Percentiles rank a stretch among this genome's conserved stretches.
Conservation (phyloP, 2,113 vertebrate genomes). For the Stigmatopora argus region DNA sequence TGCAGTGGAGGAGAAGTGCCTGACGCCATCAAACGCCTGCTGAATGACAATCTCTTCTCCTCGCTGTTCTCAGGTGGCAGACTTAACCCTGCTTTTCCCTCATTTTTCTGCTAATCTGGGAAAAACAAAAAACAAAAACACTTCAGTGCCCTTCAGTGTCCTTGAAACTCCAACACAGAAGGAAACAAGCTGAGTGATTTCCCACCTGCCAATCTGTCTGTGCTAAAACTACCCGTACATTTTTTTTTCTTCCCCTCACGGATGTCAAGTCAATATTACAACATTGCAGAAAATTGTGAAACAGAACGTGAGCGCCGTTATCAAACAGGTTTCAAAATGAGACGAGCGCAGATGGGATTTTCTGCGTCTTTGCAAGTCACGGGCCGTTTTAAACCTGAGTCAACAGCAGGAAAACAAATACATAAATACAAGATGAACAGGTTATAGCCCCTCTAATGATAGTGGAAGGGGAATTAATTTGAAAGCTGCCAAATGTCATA, state of each 20-base stretch:
- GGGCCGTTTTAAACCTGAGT: neutral
- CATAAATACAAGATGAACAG: neutral
- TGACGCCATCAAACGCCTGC: conserved; percentile 58
- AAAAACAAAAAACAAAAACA: neutral
- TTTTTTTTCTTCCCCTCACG: neutral
- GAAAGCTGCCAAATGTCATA: conserved; percentile 3
- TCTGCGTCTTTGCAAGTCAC: neutral
- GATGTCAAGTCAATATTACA: neutral
- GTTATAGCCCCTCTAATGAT: conserved; percentile 4
- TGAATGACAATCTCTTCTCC: conserved; percentile 60
- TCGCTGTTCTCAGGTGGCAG: conserved; percentile 42
- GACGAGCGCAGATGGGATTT: neutral
- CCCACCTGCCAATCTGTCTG: conserved; percentile 27
- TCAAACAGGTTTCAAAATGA: neutral
- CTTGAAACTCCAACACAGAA: conserved; percentile 31
- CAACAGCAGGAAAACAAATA: neutral
- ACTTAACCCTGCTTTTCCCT: conserved; percentile 6
- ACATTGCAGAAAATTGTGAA: neutral
- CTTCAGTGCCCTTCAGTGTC: conserved; percentile 14
- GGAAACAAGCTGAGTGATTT: neutral
- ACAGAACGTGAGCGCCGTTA: conserved; percentile 18
- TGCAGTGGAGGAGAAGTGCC: conserved; percentile 64
- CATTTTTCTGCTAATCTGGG: conserved; percentile 3
- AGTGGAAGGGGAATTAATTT: neutral
- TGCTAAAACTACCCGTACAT: neutral